Evolutionary conservation across 2,113 vertebrate species (phyloP).

Genomic region (Channa argus): DNA sequence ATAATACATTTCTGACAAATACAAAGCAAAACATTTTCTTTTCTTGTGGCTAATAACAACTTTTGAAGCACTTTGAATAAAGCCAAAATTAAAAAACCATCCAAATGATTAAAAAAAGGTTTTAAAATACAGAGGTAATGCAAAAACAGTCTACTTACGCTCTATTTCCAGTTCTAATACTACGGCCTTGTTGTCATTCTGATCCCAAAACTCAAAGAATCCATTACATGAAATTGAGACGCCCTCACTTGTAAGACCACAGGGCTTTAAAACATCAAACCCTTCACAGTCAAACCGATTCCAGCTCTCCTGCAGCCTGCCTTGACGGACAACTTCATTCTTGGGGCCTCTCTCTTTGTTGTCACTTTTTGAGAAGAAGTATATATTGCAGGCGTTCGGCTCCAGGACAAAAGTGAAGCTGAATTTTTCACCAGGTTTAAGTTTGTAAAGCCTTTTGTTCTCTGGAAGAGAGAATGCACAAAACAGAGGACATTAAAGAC

Average conservation of each 20-base stretch:
- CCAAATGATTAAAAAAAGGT: neutral
- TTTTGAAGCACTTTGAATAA: too few relatives aligned
- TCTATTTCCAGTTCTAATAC: neutral
- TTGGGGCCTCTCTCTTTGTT: rapidly evolving
- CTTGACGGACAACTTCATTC: neutral
- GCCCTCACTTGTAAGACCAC: neutral
- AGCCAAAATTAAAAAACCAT: neutral
- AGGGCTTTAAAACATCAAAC: neutral
- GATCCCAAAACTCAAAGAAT: constrained; percentile 30
- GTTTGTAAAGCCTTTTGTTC: rapidly evolving
- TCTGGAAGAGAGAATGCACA: constrained; percentile 14
- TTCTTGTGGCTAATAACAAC: too few relatives aligned
- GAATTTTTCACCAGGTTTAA: rapidly evolving
- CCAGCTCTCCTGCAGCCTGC: neutral
- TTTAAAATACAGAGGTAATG: neutral
- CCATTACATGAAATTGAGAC: neutral
- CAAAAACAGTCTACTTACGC: constrained; percentile 21
- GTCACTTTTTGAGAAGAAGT: neutral
- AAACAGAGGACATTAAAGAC: neutral
- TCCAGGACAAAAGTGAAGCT: rapidly evolving
- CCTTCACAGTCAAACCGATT: neutral
- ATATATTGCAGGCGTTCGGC: constrained; percentile 36
- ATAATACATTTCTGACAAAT: too few relatives aligned
- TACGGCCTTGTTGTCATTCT: neutral
- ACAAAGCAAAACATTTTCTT: too few relatives aligned